Conservation (phyloP, 2,113 vertebrate genomes). For the Prunella himalayana region DNA sequence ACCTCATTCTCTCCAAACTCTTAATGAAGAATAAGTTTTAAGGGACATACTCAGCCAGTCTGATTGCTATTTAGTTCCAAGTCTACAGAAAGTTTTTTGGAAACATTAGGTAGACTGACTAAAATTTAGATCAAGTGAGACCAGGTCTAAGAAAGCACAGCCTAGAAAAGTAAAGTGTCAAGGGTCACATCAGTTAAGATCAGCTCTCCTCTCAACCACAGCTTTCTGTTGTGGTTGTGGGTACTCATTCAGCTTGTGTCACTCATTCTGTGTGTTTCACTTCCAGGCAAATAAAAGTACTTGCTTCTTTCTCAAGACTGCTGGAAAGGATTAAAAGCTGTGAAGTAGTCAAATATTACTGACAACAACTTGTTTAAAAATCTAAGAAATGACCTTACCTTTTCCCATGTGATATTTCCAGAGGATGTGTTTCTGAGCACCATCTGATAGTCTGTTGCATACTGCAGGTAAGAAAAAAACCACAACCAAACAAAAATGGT, state of each 20-base stretch:
- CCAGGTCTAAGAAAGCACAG: neutral
- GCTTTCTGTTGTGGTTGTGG: neutral
- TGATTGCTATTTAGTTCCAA: neutral
- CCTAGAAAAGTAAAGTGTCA: neutral
- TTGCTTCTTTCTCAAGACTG: neutral
- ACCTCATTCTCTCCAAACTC: neutral
- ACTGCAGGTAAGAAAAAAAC: constrained; percentile 68
- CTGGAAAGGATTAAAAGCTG: neutral
- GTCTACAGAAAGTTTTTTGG: neutral
- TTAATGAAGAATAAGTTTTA: neutral
- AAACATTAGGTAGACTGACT: neutral
- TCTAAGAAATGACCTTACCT: constrained; percentile 71
- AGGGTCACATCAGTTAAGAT: neutral
- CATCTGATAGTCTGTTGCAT: constrained; percentile 84
- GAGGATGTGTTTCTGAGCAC: constrained; percentile 75
- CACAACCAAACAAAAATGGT: neutral
- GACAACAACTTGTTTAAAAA: neutral
- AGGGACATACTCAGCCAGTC: neutral
- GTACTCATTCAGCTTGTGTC: neutral
- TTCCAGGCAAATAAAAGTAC: neutral
- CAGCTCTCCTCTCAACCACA: neutral
- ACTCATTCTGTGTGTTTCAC: neutral
- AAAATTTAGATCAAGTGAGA: neutral
- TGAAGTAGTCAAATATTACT: neutral
- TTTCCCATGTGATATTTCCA: constrained; percentile 81